A percentile compares a stretch with the other conserved stretches of the same genome.
phyloP scores from a whole-genome alignment of 2,113 vertebrate genomes.

The Bothrops jararaca region DNA sequence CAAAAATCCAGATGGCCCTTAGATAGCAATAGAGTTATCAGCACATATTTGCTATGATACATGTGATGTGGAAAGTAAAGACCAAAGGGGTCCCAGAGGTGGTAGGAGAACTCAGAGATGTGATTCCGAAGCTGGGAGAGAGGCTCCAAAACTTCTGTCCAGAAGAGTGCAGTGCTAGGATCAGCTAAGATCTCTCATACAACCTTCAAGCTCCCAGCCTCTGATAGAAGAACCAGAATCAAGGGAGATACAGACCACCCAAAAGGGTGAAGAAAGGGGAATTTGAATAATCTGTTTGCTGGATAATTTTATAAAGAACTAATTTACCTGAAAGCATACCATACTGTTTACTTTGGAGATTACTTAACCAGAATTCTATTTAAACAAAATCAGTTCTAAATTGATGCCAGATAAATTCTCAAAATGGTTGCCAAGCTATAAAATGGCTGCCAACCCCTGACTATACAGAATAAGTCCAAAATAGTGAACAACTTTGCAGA shows the following conservation, averaged over 20 bases:
- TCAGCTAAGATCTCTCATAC: neutral
- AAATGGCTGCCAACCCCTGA: slow-evolving; percentile 94
- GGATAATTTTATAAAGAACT: slow-evolving; percentile 52
- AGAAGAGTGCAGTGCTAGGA: neutral
- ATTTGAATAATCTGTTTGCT: slow-evolving; percentile 16
- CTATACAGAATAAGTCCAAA: slow-evolving; percentile 71
- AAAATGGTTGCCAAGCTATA: slow-evolving; percentile 99
- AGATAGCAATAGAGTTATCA: neutral
- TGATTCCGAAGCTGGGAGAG: neutral
- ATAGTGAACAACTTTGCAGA: slow-evolving; percentile 70
- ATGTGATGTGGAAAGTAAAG: neutral
- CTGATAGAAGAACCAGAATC: neutral
- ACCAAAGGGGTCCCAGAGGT: neutral
- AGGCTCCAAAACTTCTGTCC: neutral
- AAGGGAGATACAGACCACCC: neutral
- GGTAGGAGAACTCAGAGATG: neutral
- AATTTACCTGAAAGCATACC: slow-evolving; percentile 66
- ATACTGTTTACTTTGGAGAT: slow-evolving; percentile 71
- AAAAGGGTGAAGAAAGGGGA: neutral
- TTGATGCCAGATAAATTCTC: slow-evolving; percentile 82
- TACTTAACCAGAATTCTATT: slow-evolving; percentile 76
- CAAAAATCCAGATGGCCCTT: neutral
- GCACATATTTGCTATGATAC: neutral
- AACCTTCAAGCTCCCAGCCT: neutral
- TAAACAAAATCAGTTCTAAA: slow-evolving; percentile 79